Base-by-base conservation (phyloP, 2,113 vertebrate species). In the Antechinus stuartii region DNA sequence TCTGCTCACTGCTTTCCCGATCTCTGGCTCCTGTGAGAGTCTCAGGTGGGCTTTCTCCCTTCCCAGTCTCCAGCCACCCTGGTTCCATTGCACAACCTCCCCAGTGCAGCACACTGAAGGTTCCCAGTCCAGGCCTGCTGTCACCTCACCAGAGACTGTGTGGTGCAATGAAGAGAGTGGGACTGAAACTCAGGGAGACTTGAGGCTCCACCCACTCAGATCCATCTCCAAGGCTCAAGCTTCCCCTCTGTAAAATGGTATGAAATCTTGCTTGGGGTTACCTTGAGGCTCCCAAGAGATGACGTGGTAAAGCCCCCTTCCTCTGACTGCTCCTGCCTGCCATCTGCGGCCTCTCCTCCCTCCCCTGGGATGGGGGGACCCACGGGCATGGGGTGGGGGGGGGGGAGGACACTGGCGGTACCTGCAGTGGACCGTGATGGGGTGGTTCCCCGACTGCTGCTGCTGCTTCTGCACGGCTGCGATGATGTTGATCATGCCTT, bases 361-460 rank as follows among this genome's bases (percentile, higher is more conserved):
- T 22, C 22, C 23, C 22, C 54, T 23, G 23, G 19, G 26, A 27
- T 9, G 57, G 57, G 27, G 12, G 54, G 1, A 2, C 12, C 2
- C 19, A 19, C 16, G 11, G n/a, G 89, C 35, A 24, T 23, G 42
- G 42, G 3, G n/a, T n/a, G n/a, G n/a, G 91, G 14, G 7, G 42
- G 76, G 90, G 49, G 49, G 49, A 49, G 49, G 49, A 49, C 7
- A 8, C 0, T 0, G 24, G 52, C 0, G 0, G 57, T 97, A 99
- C 99, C 99, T 99, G 99, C 99, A 99, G 98, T 99, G 99, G 93
- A 99, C 99, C 3, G 99, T 99, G 98, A 99, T 99, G 89, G 99
- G 99, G 96, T 99, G 99, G 98, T 99, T 99, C 94, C 99, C 99
- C 56, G 99, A 99, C 98, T 99, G 99, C 96, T 99, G 99, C 98